A percentile compares a stretch with the other conserved stretches of the same genome.
Conservation (phyloP, 2,797 vertebrate species). For the Sebastolobus alascanus region DNA sequence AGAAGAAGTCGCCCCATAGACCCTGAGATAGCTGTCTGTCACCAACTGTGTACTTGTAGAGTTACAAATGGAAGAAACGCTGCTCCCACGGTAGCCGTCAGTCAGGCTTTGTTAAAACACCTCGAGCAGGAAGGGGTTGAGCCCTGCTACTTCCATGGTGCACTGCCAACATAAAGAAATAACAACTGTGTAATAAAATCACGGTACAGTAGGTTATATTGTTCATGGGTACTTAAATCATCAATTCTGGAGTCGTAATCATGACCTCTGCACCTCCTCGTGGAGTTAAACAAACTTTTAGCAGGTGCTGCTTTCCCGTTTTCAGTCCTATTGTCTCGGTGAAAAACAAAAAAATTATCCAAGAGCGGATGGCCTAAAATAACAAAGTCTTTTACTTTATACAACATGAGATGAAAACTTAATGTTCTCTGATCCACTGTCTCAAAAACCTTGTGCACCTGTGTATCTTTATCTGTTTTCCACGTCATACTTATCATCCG, state of each 20-base stretch:
- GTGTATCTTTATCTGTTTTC: not conserved
- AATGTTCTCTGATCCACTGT: constrained; percentile 1
- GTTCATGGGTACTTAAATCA: constrained; percentile 2
- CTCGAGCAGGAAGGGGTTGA: constrained; percentile 35
- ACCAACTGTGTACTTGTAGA: not conserved
- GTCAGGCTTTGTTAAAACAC: constrained; percentile 22
- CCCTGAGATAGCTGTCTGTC: constrained; percentile 57
- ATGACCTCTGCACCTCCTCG: not conserved
- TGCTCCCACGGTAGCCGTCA: constrained; percentile 17
- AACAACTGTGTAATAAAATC: constrained; percentile 17
- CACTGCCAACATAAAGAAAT: constrained; percentile 30
- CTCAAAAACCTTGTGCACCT: not conserved
- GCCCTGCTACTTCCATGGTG: constrained; percentile 29
- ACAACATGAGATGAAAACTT: not conserved
- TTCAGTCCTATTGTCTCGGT: not conserved
- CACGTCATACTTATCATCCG: not conserved
- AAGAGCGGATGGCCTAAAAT: not conserved
- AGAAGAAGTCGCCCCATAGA: constrained; percentile 38
- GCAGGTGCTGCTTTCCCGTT: constrained; percentile 6
- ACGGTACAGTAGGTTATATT: constrained; percentile 1
- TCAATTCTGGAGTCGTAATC: not conserved
- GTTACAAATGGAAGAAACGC: constrained; percentile 12
- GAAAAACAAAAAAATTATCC: not conserved
- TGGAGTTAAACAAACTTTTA: constrained; percentile 5
- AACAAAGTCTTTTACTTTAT: not conserved